These are phyloP conservation scores for Biston stratarius DNA, from an alignment of 2,888 invertebrate species.

Conservation along the genomic window DNA sequence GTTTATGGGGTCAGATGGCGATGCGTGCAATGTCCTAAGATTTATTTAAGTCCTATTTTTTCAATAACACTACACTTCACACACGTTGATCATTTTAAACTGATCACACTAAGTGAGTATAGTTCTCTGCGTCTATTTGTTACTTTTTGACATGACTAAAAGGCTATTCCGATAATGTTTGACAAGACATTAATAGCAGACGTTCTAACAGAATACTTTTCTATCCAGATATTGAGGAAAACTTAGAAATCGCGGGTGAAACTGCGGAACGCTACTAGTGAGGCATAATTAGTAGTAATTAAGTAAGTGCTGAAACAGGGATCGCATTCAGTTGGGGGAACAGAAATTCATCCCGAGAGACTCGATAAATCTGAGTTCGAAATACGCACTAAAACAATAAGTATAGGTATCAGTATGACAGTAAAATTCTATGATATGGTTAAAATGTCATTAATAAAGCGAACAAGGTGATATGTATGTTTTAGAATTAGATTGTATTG, in stretches of 20 bases:
- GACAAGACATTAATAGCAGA: background rate
- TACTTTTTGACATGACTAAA: no score
- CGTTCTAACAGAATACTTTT: background rate
- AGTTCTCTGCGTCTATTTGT: no score
- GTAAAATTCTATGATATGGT: background rate
- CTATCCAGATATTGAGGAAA: background rate
- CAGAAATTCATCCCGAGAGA: slow-evolving; percentile 48
- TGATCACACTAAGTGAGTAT: no score
- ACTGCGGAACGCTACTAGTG: slow-evolving; percentile 24
- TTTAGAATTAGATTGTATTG: no score
- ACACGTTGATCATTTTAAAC: no score
- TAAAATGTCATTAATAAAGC: no score
- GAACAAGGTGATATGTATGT: no score
- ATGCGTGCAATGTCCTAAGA: no score
- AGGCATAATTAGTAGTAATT: slow-evolving; percentile 52
- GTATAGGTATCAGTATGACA: background rate
- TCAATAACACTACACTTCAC: no score
- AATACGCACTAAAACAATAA: slow-evolving; percentile 26
- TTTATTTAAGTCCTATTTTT: no score
- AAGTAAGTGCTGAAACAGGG: slow-evolving; percentile 53
- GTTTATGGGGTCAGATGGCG: no score
- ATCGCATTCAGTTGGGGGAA: slow-evolving; percentile 43
- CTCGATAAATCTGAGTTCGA: slow-evolving; percentile 30
- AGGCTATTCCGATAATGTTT: no score
- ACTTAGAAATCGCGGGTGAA: slow-evolving; percentile 2